Percentiles rank a stretch among this genome's conserved stretches.
Conservation (phyloP, 2,797 vertebrate genomes). For the Lates japonicus region DNA sequence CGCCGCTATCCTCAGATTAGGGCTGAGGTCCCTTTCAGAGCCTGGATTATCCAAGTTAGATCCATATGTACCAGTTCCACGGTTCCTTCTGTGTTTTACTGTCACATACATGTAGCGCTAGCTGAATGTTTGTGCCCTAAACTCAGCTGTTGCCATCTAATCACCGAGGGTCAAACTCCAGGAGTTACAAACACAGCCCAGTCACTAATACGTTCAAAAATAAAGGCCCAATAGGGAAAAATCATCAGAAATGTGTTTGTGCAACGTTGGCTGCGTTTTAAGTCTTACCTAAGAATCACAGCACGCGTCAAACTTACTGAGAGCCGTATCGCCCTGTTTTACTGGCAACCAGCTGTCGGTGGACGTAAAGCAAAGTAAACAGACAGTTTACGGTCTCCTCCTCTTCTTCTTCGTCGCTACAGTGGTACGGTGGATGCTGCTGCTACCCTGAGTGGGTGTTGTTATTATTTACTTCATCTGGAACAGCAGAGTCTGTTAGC, state of each 20-base stretch:
- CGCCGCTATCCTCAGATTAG: conserved; percentile 92
- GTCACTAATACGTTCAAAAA: neutral
- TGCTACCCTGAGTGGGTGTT: conserved; percentile 15
- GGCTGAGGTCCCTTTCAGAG: conserved; percentile 96
- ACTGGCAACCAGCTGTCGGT: conserved; percentile 66
- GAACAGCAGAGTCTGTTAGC: no score
- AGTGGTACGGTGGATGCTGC: fast-evolving
- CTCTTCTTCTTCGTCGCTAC: neutral
- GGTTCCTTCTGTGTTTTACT: conserved; percentile 30
- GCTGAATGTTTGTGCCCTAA: conserved; percentile 16
- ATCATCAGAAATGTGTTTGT: fast-evolving
- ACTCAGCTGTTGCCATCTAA: conserved; percentile 25
- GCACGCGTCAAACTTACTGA: no score
- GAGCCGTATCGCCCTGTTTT: conserved; percentile 70
- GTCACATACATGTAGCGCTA: conserved; percentile 45
- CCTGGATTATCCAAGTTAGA: conserved; percentile 96
- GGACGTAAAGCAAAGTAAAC: conserved; percentile 75
- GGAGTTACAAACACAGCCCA: conserved; percentile 3
- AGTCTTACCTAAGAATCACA: no score
- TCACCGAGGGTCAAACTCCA: neutral
- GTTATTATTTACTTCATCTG: no score
- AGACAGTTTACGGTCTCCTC: conserved; percentile 68
- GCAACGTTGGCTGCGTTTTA: fast-evolving
- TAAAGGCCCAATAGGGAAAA: neutral
- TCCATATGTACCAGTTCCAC: conserved; percentile 86